These are phyloP conservation scores for Etheostoma nigrum DNA, from an alignment of 2,797 vertebrate genomes.

Conservation along the genomic window DNA sequence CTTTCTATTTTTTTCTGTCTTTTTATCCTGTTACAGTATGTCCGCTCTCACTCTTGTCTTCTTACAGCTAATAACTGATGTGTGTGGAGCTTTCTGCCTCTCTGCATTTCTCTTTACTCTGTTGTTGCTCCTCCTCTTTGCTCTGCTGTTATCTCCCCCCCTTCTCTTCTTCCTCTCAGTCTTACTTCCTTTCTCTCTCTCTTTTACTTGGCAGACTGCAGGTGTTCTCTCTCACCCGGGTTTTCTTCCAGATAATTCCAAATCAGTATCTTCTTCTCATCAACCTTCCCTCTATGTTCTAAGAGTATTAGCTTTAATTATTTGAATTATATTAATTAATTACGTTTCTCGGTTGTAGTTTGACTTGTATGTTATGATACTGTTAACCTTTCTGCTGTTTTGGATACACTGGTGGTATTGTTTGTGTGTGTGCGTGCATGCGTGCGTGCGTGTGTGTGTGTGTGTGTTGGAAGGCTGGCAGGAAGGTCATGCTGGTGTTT, in stretches of 20 bases:
- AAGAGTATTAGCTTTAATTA: background rate
- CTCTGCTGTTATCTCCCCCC: slow-evolving; percentile 18
- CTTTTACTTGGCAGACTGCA: slow-evolving; percentile 48
- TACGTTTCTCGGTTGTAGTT: background rate
- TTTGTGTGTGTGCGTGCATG: slow-evolving; percentile 18
- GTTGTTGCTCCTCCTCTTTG: slow-evolving; percentile 63
- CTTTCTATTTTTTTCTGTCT: background rate
- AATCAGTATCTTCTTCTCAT: slow-evolving; percentile 18
- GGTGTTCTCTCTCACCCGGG: slow-evolving; percentile 51
- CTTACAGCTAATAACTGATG: slow-evolving; percentile 39
- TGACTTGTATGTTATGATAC: background rate
- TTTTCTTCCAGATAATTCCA: slow-evolving; percentile 34
- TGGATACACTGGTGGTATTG: background rate
- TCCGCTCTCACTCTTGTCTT: slow-evolving; percentile 22
- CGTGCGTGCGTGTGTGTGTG: slow-evolving; percentile 32
- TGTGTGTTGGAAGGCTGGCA: slow-evolving; percentile 54
- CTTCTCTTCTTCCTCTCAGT: slow-evolving; percentile 7
- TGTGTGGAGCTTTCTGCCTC: slow-evolving; percentile 32
- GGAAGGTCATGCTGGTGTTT: slow-evolving; percentile 69
- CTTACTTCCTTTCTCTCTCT: slow-evolving; percentile 11
- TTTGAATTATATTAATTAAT: no score
- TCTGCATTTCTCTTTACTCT: slow-evolving; percentile 47
- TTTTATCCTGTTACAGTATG: background rate
- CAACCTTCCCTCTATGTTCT: background rate
- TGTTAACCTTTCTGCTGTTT: slow-evolving; percentile 23